Evolutionary conservation across 2,888 invertebrate species (phyloP), one percentile per base, ranked within the genome.

Genomic region (Mesochorus sp.): DNA sequence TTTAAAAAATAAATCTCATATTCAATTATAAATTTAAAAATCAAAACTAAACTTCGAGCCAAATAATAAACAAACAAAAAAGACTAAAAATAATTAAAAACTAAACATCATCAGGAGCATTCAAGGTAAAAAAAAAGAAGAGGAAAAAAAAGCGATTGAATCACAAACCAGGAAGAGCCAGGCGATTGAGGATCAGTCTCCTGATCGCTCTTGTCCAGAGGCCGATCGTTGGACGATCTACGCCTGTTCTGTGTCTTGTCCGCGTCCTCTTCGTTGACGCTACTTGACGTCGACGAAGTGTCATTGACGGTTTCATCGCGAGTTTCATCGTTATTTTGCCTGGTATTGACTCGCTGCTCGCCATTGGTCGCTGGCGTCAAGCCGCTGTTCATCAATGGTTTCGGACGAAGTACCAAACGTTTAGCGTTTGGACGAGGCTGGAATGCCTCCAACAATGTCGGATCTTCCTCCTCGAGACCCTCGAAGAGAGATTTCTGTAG

Each of bases 391-490:
- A 68, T 55, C 55, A 74, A 61, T 14, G 83, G 80, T 80, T 93
- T 93, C 1, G 94, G 94, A 17, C 95, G 94, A 3, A 97, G 91
- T 2, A 95, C 94, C 10, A 97, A 92, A 1, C 96, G 94, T 88
- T 96, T 97, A 0, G 96, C 93, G 84, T 94, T 95, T 6, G 94
- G 85, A 92, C 94, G 80, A 92, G 88, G 78, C 91, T 93, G 81
- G 93, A 92, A 84, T 92, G 89, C 89, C 74, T 93, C 93, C 73
- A 94, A 93, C 0, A 95, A 86, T 53, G 93, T 93, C 3, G 94
- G 93, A 87, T 96, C 96, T 6, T 95, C 95, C 84, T 97, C 97
- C 82, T 96, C 96, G 0, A 97, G 91, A 0, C 97, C 97, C 86
- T 97, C 97, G 90, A 98, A 98, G 0, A 98, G 90, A 0, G 95